phyloP scores from a whole-genome alignment of 2,888 invertebrate genomes.

The Scelioninae gen. 1 region DNA sequence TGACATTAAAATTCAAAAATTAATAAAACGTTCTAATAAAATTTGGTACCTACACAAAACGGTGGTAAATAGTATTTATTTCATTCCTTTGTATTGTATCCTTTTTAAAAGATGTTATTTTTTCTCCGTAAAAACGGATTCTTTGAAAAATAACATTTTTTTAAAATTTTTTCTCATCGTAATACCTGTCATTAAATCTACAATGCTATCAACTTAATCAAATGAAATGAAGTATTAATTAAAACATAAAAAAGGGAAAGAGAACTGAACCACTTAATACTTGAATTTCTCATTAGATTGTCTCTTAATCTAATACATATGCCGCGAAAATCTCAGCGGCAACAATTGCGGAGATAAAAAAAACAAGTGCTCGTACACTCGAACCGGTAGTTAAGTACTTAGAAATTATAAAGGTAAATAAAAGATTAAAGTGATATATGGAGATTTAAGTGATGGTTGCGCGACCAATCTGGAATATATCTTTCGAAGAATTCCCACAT shows the following conservation, averaged over 20 bases:
- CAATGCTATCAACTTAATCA: too few species aligned
- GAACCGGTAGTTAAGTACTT: conserved; percentile 55
- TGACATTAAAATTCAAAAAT: too few species aligned
- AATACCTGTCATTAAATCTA: too few species aligned
- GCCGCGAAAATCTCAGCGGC: conserved; percentile 9
- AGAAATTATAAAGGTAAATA: conserved; percentile 62
- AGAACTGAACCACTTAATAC: conserved; percentile 4
- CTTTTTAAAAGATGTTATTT: too few species aligned
- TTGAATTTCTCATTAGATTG: conserved; percentile 19
- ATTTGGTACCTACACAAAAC: too few species aligned
- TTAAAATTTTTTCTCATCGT: too few species aligned
- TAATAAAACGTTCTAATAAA: too few species aligned
- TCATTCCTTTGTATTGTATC: too few species aligned
- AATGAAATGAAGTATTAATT: neutral
- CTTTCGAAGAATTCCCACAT: conserved; percentile 50
- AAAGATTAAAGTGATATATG: conserved; percentile 61
- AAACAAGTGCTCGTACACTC: conserved; percentile 13
- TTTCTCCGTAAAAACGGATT: too few species aligned
- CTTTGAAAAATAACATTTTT: too few species aligned
- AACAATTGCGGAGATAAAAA: conserved; percentile 4
- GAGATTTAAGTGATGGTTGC: conserved; percentile 55
- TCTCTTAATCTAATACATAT: conserved; percentile 23
- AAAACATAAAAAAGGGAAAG: neutral
- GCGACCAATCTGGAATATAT: conserved; percentile 53
- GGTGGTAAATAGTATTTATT: too few species aligned